Evolutionary conservation across 64 coral and sea anemone species (phyloP).

Genomic region (Pachyseris speciosa): DNA sequence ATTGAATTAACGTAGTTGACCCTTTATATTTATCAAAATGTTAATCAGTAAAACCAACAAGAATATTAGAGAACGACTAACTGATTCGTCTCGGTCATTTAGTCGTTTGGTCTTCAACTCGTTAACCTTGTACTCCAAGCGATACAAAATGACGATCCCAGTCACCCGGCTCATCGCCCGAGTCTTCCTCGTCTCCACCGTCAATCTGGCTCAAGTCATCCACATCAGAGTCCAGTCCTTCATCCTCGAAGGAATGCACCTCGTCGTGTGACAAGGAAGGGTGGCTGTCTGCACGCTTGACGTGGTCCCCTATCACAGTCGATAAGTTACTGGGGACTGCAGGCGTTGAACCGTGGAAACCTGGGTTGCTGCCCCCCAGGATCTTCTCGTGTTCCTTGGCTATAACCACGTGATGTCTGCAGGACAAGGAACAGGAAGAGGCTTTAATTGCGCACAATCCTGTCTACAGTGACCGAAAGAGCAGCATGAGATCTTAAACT

Average conservation of each 20-base stretch:
- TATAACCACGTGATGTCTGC: slow-evolving; percentile 6
- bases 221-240: slow-evolving; percentile 47
- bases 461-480: no score
- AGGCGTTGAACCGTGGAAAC: slow-evolving; percentile 16
- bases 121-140: background rate
- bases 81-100: no score
- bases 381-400: background rate
- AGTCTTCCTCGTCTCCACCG: slow-evolving; percentile 33
- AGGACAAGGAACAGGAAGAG: no score
- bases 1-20: no score
- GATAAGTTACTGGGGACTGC: background rate
- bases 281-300: slow-evolving; percentile 16
- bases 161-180: background rate
- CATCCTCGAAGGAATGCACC: slow-evolving; percentile 25
- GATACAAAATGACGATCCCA: background rate
- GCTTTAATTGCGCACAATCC: no score
- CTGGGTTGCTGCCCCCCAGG: background rate
- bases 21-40: no score
- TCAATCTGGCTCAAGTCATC: slow-evolving; percentile 46
- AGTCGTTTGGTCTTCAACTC: background rate
- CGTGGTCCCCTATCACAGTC: background rate
- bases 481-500: no score
- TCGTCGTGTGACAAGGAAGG: slow-evolving; percentile 58
- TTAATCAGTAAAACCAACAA: no score
- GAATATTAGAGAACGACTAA: no score